Conservation (phyloP, 2,113 vertebrate genomes). For the Brienomyrus brachyistius region DNA sequence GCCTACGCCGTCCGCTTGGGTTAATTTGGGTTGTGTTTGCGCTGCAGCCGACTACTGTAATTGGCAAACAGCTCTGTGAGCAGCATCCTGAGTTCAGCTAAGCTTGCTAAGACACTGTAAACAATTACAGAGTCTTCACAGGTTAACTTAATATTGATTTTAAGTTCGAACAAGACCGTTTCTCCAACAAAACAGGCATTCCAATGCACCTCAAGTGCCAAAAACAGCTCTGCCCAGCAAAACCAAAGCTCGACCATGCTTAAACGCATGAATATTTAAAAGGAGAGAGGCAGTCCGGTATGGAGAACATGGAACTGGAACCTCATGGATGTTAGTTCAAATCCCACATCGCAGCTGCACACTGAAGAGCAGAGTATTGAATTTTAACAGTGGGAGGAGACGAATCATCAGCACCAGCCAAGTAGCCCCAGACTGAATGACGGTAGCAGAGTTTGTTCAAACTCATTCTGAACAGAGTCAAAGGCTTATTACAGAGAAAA, state of each 20-base stretch:
- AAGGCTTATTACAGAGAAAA: neutral
- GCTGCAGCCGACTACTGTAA: neutral
- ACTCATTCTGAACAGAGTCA: neutral
- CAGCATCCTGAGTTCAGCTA: neutral
- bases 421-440: neutral
- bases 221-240: neutral
- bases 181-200: neutral
- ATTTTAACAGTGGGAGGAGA: neutral
- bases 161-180: neutral
- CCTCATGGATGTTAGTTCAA: neutral
- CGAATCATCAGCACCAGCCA: neutral
- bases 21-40: neutral
- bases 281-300: neutral
- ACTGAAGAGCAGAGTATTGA: neutral
- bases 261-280: neutral
- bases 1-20: neutral
- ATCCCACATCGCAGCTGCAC: neutral
- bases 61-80: neutral
- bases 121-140: neutral
- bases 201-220: neutral
- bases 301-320: neutral
- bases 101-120: neutral
- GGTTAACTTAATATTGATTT: neutral
- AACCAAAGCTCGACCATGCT: neutral
- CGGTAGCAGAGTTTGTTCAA: neutral